A percentile compares a stretch with the other conserved stretches of the same genome.
Conservation (phyloP, 2,113 vertebrate genomes). For the Indri indri region DNA sequence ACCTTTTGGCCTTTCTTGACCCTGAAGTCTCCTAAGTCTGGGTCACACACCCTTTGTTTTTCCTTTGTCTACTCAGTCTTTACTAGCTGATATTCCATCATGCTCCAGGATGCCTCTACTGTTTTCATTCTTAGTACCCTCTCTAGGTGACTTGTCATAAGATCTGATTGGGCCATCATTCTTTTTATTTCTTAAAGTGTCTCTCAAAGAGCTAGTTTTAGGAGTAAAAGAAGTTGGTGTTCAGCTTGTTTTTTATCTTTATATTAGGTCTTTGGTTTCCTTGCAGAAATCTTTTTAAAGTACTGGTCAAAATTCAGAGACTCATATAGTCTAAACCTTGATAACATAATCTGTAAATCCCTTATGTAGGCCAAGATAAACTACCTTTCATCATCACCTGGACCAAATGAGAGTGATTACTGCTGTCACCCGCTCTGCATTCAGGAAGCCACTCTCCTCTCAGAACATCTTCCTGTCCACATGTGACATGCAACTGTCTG, state of each 20-base stretch:
- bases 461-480: neutral
- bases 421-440: neutral
- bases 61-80: neutral
- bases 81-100: neutral
- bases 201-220: neutral
- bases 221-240: neutral
- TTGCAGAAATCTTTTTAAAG: neutral
- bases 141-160: neutral
- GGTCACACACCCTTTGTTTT: neutral
- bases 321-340: neutral
- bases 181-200: neutral
- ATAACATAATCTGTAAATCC: neutral
- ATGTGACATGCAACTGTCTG: neutral
- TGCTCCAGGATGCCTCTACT: neutral
- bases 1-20: neutral
- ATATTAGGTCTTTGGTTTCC: neutral
- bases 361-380: neutral
- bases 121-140: neutral
- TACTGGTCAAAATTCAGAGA: neutral
- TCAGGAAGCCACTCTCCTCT: neutral
- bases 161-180: neutral
- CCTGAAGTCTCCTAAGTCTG: neutral
- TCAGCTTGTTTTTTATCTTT: neutral
- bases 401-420: neutral
- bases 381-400: neutral